Percentiles rank a stretch among this genome's conserved stretches.
Conservation (phyloP, 2,113 vertebrate genomes). For the Marcusenius ussheri region DNA sequence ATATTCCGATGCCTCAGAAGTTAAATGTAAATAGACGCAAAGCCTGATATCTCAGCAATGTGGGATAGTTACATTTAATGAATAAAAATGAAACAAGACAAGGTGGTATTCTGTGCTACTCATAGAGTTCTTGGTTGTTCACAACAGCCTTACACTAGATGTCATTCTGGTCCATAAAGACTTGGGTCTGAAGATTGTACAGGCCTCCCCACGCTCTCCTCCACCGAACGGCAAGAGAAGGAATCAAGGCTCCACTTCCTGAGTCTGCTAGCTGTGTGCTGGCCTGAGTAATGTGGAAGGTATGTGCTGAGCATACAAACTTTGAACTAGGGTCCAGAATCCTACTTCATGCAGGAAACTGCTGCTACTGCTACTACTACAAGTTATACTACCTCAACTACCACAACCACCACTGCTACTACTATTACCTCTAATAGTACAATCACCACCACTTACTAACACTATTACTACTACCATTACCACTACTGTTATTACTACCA, state of each 20-base stretch:
- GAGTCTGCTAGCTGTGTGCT: not conserved
- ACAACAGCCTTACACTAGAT: not conserved
- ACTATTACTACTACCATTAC: not conserved
- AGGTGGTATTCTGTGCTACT: not conserved
- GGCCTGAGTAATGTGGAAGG: slow-evolving; percentile 60
- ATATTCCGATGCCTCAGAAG: not conserved
- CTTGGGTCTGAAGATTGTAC: not conserved
- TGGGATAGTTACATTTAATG: not conserved
- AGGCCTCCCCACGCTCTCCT: not conserved
- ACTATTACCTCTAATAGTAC: not conserved
- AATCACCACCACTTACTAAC: not conserved
- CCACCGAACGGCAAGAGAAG: not conserved
- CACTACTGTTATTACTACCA: not conserved
- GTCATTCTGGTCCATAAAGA: not conserved
- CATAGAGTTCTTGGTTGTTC: not conserved
- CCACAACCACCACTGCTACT: not conserved
- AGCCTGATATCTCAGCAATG: not conserved
- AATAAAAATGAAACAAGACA: not conserved
- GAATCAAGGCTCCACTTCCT: not conserved
- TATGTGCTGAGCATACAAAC: slow-evolving; percentile 62
- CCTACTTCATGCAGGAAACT: slow-evolving; percentile 53
- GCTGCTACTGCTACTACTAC: slow-evolving; percentile 38
- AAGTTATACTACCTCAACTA: not conserved
- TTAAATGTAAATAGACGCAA: not conserved
- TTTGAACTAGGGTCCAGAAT: slow-evolving; percentile 54